phyloP scores from a whole-genome alignment of 2,113 vertebrate species.

The Ammodytes marinus region DNA sequence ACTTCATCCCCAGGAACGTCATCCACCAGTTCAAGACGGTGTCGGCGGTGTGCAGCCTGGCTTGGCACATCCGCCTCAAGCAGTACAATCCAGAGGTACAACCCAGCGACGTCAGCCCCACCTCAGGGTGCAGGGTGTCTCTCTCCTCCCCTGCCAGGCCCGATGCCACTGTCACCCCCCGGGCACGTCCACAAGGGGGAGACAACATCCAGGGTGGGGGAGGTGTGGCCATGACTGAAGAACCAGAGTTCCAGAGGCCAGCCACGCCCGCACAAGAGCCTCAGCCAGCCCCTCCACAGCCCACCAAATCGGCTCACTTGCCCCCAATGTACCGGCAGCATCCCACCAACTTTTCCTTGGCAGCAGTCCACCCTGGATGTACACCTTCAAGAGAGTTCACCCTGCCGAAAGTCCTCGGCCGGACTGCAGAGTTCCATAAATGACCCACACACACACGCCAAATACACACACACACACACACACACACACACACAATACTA shows the following conservation, averaged over 20 bases:
- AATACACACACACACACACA: too few relatives aligned
- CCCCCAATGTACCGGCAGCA: constrained; percentile 25
- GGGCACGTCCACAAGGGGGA: constrained; percentile 78
- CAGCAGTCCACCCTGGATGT: constrained; percentile 42
- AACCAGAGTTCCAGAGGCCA: constrained; percentile 82
- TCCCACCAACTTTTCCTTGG: constrained; percentile 22
- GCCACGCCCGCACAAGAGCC: constrained; percentile 74
- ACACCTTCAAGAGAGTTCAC: constrained; percentile 43
- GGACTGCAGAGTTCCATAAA: constrained; percentile 32
- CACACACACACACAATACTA: too few relatives aligned
- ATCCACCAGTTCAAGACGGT: constrained; percentile 99
- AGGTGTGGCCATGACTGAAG: constrained; percentile 66
- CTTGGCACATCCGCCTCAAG: constrained; percentile 97
- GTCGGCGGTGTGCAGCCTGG: constrained; percentile 97
- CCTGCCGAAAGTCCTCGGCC: constrained; percentile 55
- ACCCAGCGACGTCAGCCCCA: constrained; percentile 70
- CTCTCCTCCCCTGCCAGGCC: constrained; percentile 71
- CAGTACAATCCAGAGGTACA: constrained; percentile 89
- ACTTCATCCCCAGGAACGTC: constrained; percentile 99
- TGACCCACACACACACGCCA: constrained; percentile 29
- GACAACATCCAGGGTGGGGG: constrained; percentile 81
- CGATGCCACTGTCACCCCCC: constrained; percentile 82
- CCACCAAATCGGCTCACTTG: constrained; percentile 65
- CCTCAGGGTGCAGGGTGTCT: constrained; percentile 57
- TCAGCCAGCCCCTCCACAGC: constrained; percentile 66